Base-by-base conservation (phyloP, 2,797 vertebrate species). In the Craterocephalus amniculus region DNA sequence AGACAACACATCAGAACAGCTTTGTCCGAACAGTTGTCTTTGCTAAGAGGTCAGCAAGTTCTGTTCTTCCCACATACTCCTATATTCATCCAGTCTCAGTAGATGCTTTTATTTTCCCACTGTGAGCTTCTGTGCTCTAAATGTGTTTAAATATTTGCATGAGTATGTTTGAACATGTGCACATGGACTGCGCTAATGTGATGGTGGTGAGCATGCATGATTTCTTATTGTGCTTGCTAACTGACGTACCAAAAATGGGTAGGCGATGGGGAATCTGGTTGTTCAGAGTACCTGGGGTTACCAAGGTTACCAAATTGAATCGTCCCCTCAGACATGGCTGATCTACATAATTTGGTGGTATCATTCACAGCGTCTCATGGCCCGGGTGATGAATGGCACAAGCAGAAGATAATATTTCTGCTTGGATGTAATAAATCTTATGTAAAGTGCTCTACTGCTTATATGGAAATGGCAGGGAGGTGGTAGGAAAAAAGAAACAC, bases 301-400 rank as follows among this genome's bases (percentile, higher is more conserved):
- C 96, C 96, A 97, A 95, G 96, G 96, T 96, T 98, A 97, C 97
- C 93, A 95, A 96, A 93, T 96, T 96, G 95, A 96, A 97, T 96
- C 95, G 94, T 95, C 96, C 95, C 95, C 78, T 88, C 89, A 94
- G 96, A 96, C 96, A 94, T 93, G 93, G 93, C 94, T 95, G 96
- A 98, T 98, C 96, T 98, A 95, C 97, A 98, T 97, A 97, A 98
- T 97, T 95, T 95, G 95, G 96, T 96, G 95, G 96, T 95, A 95
- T 96, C 96, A 94, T 94, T 96, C 95, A 94, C 91, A 87, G 92
- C 90, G 93, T 95, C 95, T 96, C 95, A 92, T 91, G 94, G 95
- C 94, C 93, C 90, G 94, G 80, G 93, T 98, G 97, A 98, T 97
- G 95, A 96, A 98, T 97, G 96, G 94, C 92, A 95, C 94, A 94